Conservation (phyloP, 2,888 invertebrate genomes). For the Zaprionus bogoriensis region DNA sequence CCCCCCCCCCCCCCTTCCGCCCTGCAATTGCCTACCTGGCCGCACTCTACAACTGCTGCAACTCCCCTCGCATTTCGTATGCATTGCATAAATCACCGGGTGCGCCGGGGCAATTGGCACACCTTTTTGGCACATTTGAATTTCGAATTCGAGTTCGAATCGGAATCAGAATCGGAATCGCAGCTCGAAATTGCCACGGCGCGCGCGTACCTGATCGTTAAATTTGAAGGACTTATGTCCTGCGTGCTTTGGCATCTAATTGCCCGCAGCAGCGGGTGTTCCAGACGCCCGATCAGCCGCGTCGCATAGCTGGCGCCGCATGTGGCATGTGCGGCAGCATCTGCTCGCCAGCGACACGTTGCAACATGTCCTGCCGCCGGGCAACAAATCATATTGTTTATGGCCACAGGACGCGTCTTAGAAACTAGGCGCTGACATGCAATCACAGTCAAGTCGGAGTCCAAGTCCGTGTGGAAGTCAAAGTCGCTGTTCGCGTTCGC, state of each 20-base stretch:
- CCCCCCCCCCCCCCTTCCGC: not conserved
- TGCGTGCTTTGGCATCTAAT: slow-evolving; percentile 38
- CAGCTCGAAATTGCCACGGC: not conserved
- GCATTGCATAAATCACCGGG: slow-evolving; percentile 69
- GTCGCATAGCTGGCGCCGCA: slow-evolving; percentile 28
- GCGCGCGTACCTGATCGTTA: not conserved
- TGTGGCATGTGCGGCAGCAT: slow-evolving; percentile 25
- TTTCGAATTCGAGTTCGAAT: slow-evolving; percentile 4
- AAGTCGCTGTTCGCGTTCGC: too few species aligned
- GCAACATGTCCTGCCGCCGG: slow-evolving; percentile 20
- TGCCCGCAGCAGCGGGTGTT: slow-evolving; percentile 39
- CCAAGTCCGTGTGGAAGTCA: not conserved
- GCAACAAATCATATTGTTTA: slow-evolving; percentile 37
- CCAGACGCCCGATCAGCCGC: not conserved
- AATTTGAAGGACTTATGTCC: slow-evolving; percentile 45
- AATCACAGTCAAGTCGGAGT: slow-evolving; percentile 23
- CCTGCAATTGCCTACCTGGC: too few species aligned
- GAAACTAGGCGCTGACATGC: slow-evolving; percentile 47
- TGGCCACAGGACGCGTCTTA: slow-evolving; percentile 28
- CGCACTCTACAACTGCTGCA: not conserved
- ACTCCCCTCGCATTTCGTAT: slow-evolving; percentile 37
- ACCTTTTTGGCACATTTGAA: slow-evolving; percentile 64
- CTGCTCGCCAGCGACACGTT: slow-evolving; percentile 3
- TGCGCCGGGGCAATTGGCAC: slow-evolving; percentile 61
- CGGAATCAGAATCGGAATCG: not conserved